These are phyloP conservation scores for Bos javanicus DNA, from an alignment of 2,113 vertebrate species.

Conservation along the genomic window DNA sequence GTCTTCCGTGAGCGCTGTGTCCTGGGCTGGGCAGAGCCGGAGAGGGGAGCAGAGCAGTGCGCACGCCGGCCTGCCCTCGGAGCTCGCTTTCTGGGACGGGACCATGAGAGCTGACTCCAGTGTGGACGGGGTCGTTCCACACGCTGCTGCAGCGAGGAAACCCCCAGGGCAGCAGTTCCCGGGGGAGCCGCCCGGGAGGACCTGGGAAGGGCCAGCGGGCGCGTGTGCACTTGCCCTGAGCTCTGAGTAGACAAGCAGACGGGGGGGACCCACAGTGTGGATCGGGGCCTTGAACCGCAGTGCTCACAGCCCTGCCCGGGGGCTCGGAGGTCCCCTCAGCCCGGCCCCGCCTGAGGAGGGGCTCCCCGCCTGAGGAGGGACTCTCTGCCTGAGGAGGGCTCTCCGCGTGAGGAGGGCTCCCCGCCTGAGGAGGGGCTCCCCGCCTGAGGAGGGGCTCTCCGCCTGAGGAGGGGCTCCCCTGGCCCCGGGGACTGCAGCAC, in stretches of 20 bases:
- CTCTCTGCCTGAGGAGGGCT: no score
- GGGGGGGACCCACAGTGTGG: not conserved
- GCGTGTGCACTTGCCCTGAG: not conserved
- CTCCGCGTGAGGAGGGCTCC: rapidly evolving
- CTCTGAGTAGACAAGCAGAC: not conserved
- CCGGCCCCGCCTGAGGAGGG: not conserved
- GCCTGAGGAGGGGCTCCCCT: no score
- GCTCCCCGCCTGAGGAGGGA: no score
- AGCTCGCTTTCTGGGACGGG: not conserved
- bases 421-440: no score
- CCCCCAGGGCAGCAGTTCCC: not conserved
- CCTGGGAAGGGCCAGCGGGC: not conserved
- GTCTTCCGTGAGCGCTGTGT: not conserved
- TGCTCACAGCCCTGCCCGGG: not conserved
- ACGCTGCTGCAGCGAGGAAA: not conserved
- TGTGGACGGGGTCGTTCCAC: rapidly evolving
- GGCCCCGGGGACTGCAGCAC: not conserved
- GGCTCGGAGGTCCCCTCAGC: not conserved
- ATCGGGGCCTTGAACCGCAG: not conserved
- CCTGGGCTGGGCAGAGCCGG: not conserved
- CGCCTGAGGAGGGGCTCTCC: no score
- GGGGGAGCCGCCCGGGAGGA: not conserved
- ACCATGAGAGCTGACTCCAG: no score
- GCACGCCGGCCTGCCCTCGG: not conserved
- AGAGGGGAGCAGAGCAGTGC: not conserved